Evolutionary conservation across 2,888 invertebrate genomes (phyloP), one percentile per base, ranked within the genome.

Genomic region (Macrostomum cliftonense): DNA sequence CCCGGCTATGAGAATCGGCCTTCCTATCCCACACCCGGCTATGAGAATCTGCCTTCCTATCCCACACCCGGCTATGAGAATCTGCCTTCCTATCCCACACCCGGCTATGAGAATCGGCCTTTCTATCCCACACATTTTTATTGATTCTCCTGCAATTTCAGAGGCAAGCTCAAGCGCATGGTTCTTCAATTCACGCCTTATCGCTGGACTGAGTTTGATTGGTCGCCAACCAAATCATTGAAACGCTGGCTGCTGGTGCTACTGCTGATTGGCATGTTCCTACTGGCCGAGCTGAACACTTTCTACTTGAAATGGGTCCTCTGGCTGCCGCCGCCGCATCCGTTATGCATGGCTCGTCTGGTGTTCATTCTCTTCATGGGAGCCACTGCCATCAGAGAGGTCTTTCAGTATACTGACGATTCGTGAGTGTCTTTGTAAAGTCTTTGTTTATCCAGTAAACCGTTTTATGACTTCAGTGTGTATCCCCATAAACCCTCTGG

Each of bases 291-390:
- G 57, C 56, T 76, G 53, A 76, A 75, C 61, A 75, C 75, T n/a
- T 76, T 76, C 59, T 76, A 76, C 59, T 63, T 76, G 52, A 76
- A 76, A 63, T 75, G 73, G 62, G 74, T 75, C 2, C 60, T 76
- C 46, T 76, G 75, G 75, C 68, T 76, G 21, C 74, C 75, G 2
- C 75, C 75, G 12, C 71, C 73, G 16, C 74, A 76, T 60, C 71
- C 65, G 57, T 57, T 76, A 28, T 74, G 74, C 56, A 62, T 74
- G 2, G 60, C 71, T 1, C 65, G 76, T 12, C 63, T 76, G 12
- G 63, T 73, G 14, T 64, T 74, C 49, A 66, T 74, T 52, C 61
- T 75, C 17, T 69, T 74, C 44, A 72, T 72, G 69, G 76, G 75
- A 21, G 75, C 75, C 38, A 74, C 73, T 9, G 65, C 70, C 36